These are phyloP conservation scores for Meloidogyne hapla DNA, from an alignment of 1,140 invertebrate species.

Conservation along the genomic window DNA sequence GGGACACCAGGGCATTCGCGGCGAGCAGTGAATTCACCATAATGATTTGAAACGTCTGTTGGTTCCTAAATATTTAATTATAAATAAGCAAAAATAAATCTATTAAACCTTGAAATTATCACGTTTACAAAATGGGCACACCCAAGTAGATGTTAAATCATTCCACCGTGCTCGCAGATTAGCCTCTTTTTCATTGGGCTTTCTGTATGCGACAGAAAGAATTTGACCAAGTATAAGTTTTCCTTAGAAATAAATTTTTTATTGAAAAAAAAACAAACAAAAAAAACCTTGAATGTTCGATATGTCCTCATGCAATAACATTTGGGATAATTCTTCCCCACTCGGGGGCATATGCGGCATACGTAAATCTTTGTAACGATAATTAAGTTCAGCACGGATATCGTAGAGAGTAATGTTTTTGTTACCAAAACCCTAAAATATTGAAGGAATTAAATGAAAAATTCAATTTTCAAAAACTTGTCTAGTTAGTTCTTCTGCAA, in stretches of 20 bases:
- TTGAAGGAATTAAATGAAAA: neutral
- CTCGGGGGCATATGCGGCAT: constrained; percentile 77
- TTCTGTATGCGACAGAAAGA: constrained; percentile 30
- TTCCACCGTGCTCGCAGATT: constrained; percentile 82
- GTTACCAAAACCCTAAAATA: constrained; percentile 79
- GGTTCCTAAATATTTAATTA: constrained; percentile 73
- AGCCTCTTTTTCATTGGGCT: constrained; percentile 32
- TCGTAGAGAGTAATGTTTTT: constrained; percentile 96
- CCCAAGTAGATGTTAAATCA: constrained; percentile 68
- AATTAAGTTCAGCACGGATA: constrained; percentile 89
- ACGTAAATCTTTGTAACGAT: constrained; percentile 89
- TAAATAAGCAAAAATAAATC: constrained; percentile 73
- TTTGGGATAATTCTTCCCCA: constrained; percentile 84
- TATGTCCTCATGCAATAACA: constrained; percentile 72
- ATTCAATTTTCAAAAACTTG: constrained; percentile 70
- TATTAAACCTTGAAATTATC: constrained; percentile 67
- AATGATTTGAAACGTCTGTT: constrained; percentile 1
- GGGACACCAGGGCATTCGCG: constrained; percentile 90
- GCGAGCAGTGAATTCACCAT: constrained; percentile 80
- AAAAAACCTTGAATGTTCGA: constrained; percentile 24
- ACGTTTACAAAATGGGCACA: constrained; percentile 84
- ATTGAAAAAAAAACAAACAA: neutral
- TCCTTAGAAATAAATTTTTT: constrained; percentile 53
- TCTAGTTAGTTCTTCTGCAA: constrained; percentile 85
- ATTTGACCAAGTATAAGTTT: constrained; percentile 67